Conservation (phyloP, 37 sponge, comb jelly and placozoan genomes). For the Beroe forskalii region DNA sequence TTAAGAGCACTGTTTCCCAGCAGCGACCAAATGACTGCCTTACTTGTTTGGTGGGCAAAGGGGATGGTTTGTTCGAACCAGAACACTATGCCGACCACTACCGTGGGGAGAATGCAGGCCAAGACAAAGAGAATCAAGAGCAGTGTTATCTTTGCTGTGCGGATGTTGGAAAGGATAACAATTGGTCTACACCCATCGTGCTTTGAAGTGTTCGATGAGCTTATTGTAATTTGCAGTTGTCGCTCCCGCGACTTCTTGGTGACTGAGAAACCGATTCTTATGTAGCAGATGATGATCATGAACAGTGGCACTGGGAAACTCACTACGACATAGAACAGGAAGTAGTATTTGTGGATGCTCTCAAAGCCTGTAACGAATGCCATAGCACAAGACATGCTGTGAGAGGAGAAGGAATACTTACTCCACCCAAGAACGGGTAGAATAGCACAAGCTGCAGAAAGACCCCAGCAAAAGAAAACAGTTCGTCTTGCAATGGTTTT, state of each 20-base stretch:
- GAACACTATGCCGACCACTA: background rate
- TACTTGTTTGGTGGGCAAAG: slow-evolving; percentile 10
- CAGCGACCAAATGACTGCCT: slow-evolving; percentile 42
- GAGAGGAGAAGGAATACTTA: slow-evolving; percentile 26
- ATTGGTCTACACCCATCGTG: background rate
- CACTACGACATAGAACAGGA: slow-evolving; percentile 52
- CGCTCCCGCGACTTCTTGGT: background rate
- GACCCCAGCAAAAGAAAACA: slow-evolving; percentile 26
- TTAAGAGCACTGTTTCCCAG: slow-evolving; percentile 41
- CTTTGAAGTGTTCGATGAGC: background rate
- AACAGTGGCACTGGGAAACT: slow-evolving; percentile 14
- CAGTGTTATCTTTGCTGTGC: slow-evolving; percentile 57
- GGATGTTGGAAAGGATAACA: slow-evolving; percentile 24
- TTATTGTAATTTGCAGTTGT: background rate
- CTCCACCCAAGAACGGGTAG: slow-evolving; percentile 43
- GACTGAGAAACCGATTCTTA: background rate
- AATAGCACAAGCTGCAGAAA: slow-evolving; percentile 10
- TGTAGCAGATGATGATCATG: slow-evolving; percentile 21
- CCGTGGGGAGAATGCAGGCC: slow-evolving; percentile 28
- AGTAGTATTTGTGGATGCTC: slow-evolving; percentile 32
- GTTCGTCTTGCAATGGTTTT: background rate
- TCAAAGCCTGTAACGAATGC: background rate
- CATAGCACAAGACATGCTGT: slow-evolving; percentile 65
- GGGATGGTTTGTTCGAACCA: slow-evolving; percentile 39
- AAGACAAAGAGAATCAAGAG: slow-evolving; percentile 31